Conservation (phyloP, 2,888 invertebrate genomes). For the Rhingia rostrata region DNA sequence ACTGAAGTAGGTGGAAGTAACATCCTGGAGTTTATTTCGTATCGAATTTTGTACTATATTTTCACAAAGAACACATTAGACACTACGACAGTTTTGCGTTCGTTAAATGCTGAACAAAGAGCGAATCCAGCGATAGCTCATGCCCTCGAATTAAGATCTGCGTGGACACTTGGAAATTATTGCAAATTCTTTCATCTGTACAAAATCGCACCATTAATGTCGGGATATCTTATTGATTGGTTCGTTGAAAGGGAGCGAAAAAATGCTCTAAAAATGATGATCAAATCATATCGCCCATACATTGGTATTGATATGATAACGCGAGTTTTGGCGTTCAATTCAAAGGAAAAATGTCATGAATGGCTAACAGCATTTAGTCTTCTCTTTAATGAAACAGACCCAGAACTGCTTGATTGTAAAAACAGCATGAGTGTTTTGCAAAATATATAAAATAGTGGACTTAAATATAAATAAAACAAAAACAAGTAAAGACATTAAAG, state of each 20-base stretch:
- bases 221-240: conserved; percentile 98
- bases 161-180: conserved; percentile 96
- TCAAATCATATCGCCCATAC: conserved; percentile 98
- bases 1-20: conserved; percentile 90
- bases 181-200: conserved; percentile 96
- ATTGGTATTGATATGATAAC: conserved; percentile 93
- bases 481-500: conserved; percentile 22
- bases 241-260: conserved; percentile 97
- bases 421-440: conserved; percentile 80
- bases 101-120: conserved; percentile 90
- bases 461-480: not conserved
- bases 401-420: conserved; percentile 95
- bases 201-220: conserved; percentile 95
- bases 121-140: conserved; percentile 91
- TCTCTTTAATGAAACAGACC: conserved; percentile 87
- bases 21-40: conserved; percentile 96
- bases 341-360: conserved; percentile 91
- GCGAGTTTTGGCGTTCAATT: conserved; percentile 94
- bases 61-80: conserved; percentile 99
- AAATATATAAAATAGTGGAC: conserved; percentile 66
- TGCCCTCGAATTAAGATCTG: conserved; percentile 94
- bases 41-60: conserved; percentile 97
- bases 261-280: conserved; percentile 93
- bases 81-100: conserved; percentile 94
- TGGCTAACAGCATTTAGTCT: conserved; percentile 93